phyloP scores from a whole-genome alignment of 2,888 invertebrate species.

The Melolontha melolontha region DNA sequence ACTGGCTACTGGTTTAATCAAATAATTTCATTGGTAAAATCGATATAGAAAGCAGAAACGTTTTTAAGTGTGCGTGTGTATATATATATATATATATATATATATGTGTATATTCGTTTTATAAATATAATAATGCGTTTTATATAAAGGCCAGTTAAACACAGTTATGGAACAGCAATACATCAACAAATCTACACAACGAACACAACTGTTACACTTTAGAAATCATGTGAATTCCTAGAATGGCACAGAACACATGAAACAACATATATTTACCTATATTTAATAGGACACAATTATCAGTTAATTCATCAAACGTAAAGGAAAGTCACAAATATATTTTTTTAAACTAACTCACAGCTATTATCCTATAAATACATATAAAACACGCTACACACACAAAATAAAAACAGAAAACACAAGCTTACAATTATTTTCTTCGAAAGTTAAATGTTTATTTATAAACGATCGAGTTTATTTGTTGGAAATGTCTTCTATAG shows the following conservation, averaged over 20 bases:
- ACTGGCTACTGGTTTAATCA: slow-evolving; percentile 15
- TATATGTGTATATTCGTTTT: too few relatives aligned
- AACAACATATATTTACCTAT: slow-evolving; percentile 32
- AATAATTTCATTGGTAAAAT: slow-evolving; percentile 21
- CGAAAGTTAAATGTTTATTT: too few relatives aligned
- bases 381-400: slow-evolving; percentile 23
- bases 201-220: slow-evolving; percentile 4
- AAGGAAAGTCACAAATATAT: slow-evolving; percentile 3
- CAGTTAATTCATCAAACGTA: slow-evolving; percentile 3
- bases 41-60: background rate
- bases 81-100: too few relatives aligned
- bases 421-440: too few relatives aligned
- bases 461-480: too few relatives aligned
- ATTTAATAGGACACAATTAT: slow-evolving; percentile 21
- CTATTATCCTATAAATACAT: slow-evolving; percentile 16
- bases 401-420: background rate
- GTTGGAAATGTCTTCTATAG: too few relatives aligned
- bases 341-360: slow-evolving; percentile 1
- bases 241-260: background rate
- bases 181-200: background rate
- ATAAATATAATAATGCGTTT: too few relatives aligned
- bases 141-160: too few relatives aligned
- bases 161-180: too few relatives aligned
- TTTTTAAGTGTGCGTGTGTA: too few relatives aligned
- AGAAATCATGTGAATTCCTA: background rate